Percentiles rank a stretch among this genome's conserved stretches.
phyloP scores from a whole-genome alignment of 2,113 vertebrate genomes.

The Cyphomyrus discorhynchus region DNA sequence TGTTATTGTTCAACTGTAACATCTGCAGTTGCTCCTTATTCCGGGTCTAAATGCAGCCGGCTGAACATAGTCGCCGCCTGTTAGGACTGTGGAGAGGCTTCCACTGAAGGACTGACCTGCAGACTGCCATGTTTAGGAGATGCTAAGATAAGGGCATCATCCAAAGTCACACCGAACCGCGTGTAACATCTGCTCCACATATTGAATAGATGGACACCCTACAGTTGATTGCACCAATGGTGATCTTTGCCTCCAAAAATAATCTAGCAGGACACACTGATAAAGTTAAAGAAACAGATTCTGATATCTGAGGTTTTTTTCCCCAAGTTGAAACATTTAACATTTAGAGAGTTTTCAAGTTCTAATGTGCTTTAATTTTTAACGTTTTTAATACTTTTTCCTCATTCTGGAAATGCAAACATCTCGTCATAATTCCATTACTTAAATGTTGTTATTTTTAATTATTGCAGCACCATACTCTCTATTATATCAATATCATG shows the following conservation, averaged over 20 bases:
- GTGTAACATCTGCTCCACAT: background rate
- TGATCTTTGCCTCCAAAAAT: background rate
- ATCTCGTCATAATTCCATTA: background rate
- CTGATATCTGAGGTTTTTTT: background rate
- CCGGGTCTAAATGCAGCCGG: no score
- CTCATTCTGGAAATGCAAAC: background rate
- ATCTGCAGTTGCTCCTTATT: conserved; percentile 50
- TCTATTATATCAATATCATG: background rate
- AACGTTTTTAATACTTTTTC: background rate
- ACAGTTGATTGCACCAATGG: background rate
- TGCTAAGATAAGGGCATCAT: background rate
- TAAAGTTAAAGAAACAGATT: background rate
- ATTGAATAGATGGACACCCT: background rate
- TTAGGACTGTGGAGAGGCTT: background rate
- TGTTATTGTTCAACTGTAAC: conserved; percentile 43
- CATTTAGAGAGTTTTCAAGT: background rate
- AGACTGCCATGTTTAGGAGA: background rate
- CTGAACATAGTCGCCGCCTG: background rate
- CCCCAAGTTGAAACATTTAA: background rate
- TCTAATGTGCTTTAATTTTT: background rate
- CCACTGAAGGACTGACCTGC: background rate
- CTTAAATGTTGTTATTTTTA: background rate
- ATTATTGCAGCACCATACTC: background rate
- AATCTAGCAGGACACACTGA: background rate
- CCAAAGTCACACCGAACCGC: background rate